Base-by-base conservation (phyloP, 1,140 invertebrate genomes). In the Berghia stephanieae region DNA sequence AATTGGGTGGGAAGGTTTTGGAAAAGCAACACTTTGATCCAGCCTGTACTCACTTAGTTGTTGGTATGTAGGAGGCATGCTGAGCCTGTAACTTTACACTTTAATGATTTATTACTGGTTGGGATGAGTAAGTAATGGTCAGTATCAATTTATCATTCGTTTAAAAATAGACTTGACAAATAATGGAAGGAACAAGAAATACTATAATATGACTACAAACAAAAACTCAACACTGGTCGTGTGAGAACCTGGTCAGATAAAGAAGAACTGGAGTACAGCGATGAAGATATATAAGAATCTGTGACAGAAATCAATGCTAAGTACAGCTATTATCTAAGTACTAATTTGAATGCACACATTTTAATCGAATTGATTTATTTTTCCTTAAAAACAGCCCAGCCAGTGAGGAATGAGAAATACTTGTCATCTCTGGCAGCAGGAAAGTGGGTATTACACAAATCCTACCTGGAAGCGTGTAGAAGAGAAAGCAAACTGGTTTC, bases 361-460 rank as follows among this genome's bases (percentile, higher is more conserved):
- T 31, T 16, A 31, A 63, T 63, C n/a, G n/a, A n/a, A 63, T 27
- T 43, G 21, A n/a, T 75, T 67, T 55, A 46, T 73, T 24, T 3
- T 36, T 24, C 46, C 34, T 40, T 75, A 57, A 16, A 72, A 82
- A 13, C 76, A 87, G 88, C 79, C 31, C 92, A 92, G 78, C 93
- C 93, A 0, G 91, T 92, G 21, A 92, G 95, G 79, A 96, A 95
- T 86, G 96, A 97, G 90, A 96, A 96, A 89, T 92, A 94, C 88
- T 90, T 97, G 2, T 93, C 93, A 2, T 93, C 93, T 80, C 92
- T 97, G 46, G 95, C 96, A 0, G 91, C 94, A 0, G 96, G 96
- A 36, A 94, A 95, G 84, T 97, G 95, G 95, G 91, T 97, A 2
- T 86, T 97, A 10, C 94, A 95, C 84, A 92, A 92, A 1, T 92